Percentiles rank a stretch among this genome's conserved stretches.
Conservation (phyloP, 2,888 invertebrate genomes). For the Calliscelio sp. region DNA sequence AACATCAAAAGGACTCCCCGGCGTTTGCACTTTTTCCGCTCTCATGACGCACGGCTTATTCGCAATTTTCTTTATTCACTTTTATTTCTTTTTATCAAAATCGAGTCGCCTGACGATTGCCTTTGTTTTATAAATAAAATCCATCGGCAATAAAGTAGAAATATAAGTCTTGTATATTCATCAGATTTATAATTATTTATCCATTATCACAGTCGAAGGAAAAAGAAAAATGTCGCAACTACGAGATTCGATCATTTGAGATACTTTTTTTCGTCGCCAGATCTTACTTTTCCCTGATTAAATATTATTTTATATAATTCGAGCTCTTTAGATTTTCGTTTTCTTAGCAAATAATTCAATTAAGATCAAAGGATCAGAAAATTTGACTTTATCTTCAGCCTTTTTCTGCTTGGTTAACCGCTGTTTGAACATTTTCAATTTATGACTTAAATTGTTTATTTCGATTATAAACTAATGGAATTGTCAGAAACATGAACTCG, state of each 20-base stretch:
- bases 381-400: no score
- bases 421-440: not conserved
- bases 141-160: not conserved
- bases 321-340: no score
- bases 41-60: constrained; percentile 61
- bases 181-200: no score
- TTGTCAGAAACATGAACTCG: not conserved
- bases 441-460: not conserved
- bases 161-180: no score
- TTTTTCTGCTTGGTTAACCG: not conserved
- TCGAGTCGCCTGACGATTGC: constrained; percentile 33
- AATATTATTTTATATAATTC: no score
- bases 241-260: no score
- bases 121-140: constrained; percentile 59
- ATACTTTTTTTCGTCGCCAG: no score
- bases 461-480: not conserved
- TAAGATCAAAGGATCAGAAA: no score
- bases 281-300: no score
- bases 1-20: constrained; percentile 67
- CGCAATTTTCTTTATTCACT: constrained; percentile 60
- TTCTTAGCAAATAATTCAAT: no score
- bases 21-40: constrained; percentile 61
- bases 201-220: no score
- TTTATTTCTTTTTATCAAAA: constrained; percentile 55
- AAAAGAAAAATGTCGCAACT: no score